phyloP scores from a whole-genome alignment of 2,113 vertebrate species.

The Phainopepla nitens region DNA sequence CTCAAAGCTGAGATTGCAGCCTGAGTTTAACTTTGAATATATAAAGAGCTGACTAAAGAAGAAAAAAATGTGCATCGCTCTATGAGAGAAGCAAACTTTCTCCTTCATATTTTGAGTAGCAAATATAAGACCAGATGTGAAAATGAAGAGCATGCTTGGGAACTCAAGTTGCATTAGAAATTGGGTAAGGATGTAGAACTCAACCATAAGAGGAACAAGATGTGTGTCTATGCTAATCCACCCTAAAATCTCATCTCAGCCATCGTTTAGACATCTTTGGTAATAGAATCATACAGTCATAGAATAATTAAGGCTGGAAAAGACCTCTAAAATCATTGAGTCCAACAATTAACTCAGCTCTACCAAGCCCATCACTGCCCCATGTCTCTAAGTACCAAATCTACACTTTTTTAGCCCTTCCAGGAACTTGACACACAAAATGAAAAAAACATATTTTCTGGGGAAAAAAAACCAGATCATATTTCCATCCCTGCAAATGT shows the following conservation, averaged over 20 bases:
- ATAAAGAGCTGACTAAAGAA: background rate
- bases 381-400: background rate
- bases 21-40: background rate
- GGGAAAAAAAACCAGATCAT: background rate
- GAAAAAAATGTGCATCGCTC: background rate
- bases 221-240: fast-evolving
- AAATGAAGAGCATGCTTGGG: background rate
- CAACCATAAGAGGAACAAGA: background rate
- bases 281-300: background rate
- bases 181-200: background rate
- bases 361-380: background rate
- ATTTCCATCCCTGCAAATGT: background rate
- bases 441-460: background rate
- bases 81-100: background rate
- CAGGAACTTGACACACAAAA: background rate
- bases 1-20: background rate
- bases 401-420: background rate
- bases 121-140: background rate
- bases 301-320: background rate
- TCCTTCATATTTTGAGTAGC: background rate
- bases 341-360: too few relatives aligned
- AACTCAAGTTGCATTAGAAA: background rate
- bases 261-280: background rate
- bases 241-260: background rate
- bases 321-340: background rate